Conservation (phyloP, 2,888 invertebrate species). For the Andrena bicolor region DNA sequence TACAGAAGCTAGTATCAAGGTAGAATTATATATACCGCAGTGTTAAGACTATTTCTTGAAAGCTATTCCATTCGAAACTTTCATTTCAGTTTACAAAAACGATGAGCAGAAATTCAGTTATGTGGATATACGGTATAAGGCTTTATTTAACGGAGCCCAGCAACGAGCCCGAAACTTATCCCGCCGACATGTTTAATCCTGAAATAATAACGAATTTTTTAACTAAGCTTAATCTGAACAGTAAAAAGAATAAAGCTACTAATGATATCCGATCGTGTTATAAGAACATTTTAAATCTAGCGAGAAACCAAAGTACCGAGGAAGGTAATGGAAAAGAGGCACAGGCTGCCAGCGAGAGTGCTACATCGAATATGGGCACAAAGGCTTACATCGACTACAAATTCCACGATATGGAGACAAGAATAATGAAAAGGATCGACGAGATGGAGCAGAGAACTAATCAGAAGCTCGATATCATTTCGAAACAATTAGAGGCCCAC, state of each 20-base stretch:
- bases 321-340: constrained; percentile 14
- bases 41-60: neutral
- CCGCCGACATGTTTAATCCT: constrained; percentile 67
- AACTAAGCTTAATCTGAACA: constrained; percentile 56
- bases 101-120: constrained; percentile 76
- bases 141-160: constrained; percentile 76
- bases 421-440: constrained; percentile 78
- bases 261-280: constrained; percentile 53
- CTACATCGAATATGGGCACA: constrained; percentile 55
- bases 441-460: constrained; percentile 79
- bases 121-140: constrained; percentile 85
- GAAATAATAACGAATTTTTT: constrained; percentile 76
- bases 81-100: constrained; percentile 82
- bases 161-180: constrained; percentile 49
- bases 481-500: constrained; percentile 65
- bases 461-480: constrained; percentile 81
- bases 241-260: constrained; percentile 56
- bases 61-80: constrained; percentile 8
- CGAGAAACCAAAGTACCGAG: neutral
- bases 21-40: constrained; percentile 48
- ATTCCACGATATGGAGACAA: constrained; percentile 79
- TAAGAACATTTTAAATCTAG: constrained; percentile 34
- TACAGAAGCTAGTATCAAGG: constrained; percentile 81
- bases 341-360: constrained; percentile 8
- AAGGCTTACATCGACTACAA: constrained; percentile 80